These are phyloP conservation scores for Gavia stellata DNA, from an alignment of 2,113 vertebrate species.

Conservation along the genomic window DNA sequence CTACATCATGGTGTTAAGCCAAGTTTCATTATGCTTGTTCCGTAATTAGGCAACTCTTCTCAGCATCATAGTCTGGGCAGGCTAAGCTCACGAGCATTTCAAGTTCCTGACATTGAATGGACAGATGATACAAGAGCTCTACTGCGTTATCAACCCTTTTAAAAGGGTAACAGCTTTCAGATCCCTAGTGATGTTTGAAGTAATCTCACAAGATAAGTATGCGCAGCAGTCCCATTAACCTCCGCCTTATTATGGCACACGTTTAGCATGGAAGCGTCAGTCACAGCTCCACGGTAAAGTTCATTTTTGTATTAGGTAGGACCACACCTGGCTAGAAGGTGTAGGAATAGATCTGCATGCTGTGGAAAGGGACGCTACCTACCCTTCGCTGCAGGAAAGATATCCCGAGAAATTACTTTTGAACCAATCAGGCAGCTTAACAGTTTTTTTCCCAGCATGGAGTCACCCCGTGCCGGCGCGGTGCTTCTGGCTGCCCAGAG, in stretches of 20 bases:
- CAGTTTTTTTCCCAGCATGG: not conserved
- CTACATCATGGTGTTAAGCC: accelerated
- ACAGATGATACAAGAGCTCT: not conserved
- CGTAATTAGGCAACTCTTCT: not conserved
- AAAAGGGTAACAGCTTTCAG: not conserved
- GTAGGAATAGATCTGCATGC: not conserved
- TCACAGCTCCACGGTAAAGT: not conserved
- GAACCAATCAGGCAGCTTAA: not conserved
- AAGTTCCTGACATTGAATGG: not conserved
- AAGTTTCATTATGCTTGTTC: not conserved
- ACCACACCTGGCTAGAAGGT: not conserved
- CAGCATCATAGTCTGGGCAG: not conserved
- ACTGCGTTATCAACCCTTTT: not conserved
- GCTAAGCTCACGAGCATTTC: not conserved
- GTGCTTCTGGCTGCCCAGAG: not conserved
- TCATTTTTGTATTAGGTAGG: not conserved
- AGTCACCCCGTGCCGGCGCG: not conserved
- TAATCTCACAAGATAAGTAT: not conserved
- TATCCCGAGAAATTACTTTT: not conserved
- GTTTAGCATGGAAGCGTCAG: accelerated
- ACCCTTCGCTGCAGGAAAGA: not conserved
- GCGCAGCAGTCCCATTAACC: not conserved
- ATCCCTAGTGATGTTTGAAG: not conserved
- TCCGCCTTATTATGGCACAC: not conserved
- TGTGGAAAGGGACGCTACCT: not conserved